Percentiles rank a stretch among this genome's conserved stretches.
Conservation (phyloP, 2,888 invertebrate species). For the Synanthedon andrenaeformis region DNA sequence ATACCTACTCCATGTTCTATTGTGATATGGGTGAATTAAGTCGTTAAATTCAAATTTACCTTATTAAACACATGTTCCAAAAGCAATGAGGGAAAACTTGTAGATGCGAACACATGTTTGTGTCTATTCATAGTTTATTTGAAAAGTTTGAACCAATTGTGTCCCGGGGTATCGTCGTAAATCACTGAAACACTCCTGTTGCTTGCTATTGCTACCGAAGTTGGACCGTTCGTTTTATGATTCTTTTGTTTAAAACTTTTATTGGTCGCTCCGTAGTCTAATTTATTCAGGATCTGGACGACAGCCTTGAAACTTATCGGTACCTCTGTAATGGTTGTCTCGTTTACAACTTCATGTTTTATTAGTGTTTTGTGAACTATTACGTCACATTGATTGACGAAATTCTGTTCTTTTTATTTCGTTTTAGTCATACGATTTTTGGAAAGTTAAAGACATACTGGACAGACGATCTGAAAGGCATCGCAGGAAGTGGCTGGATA, state of each 20-base stretch:
- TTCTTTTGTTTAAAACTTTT: conserved; percentile 70
- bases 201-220: conserved; percentile 60
- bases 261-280: conserved; percentile 64
- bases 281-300: conserved; percentile 61
- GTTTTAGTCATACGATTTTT: background rate
- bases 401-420: conserved; percentile 4
- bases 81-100: conserved; percentile 8
- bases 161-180: conserved; percentile 53
- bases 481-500: no score
- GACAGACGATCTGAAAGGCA: no score
- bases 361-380: conserved; percentile 34
- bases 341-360: conserved; percentile 38
- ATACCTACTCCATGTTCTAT: no score
- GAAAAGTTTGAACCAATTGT: conserved; percentile 57
- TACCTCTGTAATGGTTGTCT: conserved; percentile 37
- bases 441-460: no score
- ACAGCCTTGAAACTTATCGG: conserved; percentile 48
- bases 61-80: conserved; percentile 15
- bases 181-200: conserved; percentile 59
- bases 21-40: no score
- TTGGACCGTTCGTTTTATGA: conserved; percentile 61
- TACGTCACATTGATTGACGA: conserved; percentile 13
- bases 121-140: conserved; percentile 58
- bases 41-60: conserved; percentile 2
- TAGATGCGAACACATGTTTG: conserved; percentile 41